Evolutionary conservation across 2,888 invertebrate genomes (phyloP).

Genomic region (Clostera curtula): DNA sequence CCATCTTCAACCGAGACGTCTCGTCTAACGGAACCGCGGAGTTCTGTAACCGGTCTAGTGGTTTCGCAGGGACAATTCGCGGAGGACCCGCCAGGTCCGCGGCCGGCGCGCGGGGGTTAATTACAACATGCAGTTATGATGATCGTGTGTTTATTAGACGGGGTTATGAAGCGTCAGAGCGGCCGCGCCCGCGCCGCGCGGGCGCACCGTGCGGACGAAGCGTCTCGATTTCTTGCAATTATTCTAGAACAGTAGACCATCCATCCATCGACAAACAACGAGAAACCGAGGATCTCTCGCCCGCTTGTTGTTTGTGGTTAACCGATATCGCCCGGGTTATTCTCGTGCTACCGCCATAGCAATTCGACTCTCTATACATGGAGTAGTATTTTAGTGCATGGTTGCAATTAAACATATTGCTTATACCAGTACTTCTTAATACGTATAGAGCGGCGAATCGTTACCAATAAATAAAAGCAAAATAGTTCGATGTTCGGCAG

Average conservation of each 20-base stretch:
- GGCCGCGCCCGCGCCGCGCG: conserved; percentile 50
- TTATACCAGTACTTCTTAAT: too few species aligned
- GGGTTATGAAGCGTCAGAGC: conserved; percentile 74
- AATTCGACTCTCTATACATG: conserved; percentile 34
- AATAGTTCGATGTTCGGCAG: too few species aligned
- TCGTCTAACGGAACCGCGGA: conserved; percentile 61
- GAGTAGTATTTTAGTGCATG: too few species aligned
- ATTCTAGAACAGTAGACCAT: conserved; percentile 23
- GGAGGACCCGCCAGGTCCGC: conserved; percentile 35
- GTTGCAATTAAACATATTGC: too few species aligned
- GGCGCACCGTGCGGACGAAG: conserved; percentile 59
- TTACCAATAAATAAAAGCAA: too few species aligned
- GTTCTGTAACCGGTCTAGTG: conserved; percentile 61
- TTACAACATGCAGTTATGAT: conserved; percentile 76
- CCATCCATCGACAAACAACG: conserved; percentile 39
- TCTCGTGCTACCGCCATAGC: conserved; percentile 35
- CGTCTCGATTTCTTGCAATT: conserved; percentile 65
- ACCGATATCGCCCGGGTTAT: conserved; percentile 67
- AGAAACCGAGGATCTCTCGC: conserved; percentile 50
- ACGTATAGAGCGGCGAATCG: too few species aligned
- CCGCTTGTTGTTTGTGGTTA: conserved; percentile 58
- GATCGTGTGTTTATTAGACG: conserved; percentile 71
- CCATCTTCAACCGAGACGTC: conserved; percentile 69
- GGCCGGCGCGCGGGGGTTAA: conserved; percentile 65
- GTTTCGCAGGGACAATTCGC: conserved; percentile 52